Base-by-base conservation (phyloP, 2,888 invertebrate species). In the Megalurothrips usitatus region DNA sequence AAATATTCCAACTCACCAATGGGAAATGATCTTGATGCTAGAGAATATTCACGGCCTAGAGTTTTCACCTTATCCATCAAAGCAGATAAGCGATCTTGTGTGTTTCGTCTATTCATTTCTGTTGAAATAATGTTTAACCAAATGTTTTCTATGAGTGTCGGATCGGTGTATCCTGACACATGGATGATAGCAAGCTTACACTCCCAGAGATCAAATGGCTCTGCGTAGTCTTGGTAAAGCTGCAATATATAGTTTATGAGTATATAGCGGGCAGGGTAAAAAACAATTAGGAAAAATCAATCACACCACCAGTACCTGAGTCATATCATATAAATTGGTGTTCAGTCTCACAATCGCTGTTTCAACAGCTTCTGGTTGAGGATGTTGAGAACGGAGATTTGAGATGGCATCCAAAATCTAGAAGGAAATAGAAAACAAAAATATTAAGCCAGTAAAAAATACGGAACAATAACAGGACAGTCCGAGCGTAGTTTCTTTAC, bases 121-220 rank as follows among this genome's bases (percentile, higher is more conserved):
- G 87, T 86, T 81, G 90, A 88, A 82, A 94, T 89, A 81, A 99
- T 96, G 86, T 95, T 94, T 82, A 92, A 92, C 98, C 98, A 98
- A 81, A 98, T 94, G 81, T 93, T 93, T 87, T 97, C 96, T 79
- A 99, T 94, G 14, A 98, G 89, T 82, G 94, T 89, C 0, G 93
- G 91, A 87, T 99, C 98, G 85, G 94, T 94, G 87, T 97, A 95
- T 19, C 97, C 96, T 10, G 98, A 97, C 86, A 97, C 97, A 85
- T 97, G 95, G 79, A 99, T 92, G 83, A 99, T 97, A 10, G 96
- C 96, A 82, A 99, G 89, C 88, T 98, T 96, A 87, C 96, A 95
- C 88, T 98, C 97, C 92, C 96, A 94, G 78, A 98, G 89, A 84
- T 94, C 92, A 87, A 95, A 95, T 4, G 94, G 94, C 85, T 96